phyloP scores from a whole-genome alignment of 2,888 invertebrate species.

The Limenitis camilla region DNA sequence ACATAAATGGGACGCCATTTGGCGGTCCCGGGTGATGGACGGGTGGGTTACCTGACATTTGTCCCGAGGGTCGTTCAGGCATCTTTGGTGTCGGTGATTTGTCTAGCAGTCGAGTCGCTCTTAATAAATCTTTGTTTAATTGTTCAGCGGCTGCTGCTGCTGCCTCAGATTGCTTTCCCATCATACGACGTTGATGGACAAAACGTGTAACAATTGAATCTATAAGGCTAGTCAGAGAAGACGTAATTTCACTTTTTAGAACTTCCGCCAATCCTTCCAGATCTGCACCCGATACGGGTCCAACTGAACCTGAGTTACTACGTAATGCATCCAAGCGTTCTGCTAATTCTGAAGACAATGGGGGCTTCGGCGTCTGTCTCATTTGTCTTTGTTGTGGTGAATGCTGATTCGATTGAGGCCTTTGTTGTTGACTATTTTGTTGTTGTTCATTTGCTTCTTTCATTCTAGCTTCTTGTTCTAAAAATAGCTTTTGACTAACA shows the following conservation, averaged over 20 bases:
- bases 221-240: slow-evolving; percentile 87
- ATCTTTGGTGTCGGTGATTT: slow-evolving; percentile 86
- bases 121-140: slow-evolving; percentile 86
- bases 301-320: slow-evolving; percentile 78
- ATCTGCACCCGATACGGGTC: slow-evolving; percentile 83
- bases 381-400: slow-evolving; percentile 71
- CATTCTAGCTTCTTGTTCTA: slow-evolving; percentile 86
- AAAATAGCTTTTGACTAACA: slow-evolving; percentile 83
- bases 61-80: slow-evolving; percentile 75
- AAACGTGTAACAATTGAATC: slow-evolving; percentile 91
- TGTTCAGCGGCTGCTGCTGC: slow-evolving; percentile 88
- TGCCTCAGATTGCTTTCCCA: slow-evolving; percentile 85
- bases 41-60: slow-evolving; percentile 74
- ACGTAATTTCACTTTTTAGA: slow-evolving; percentile 91
- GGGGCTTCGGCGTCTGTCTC: slow-evolving; percentile 62
- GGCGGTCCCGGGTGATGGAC: slow-evolving; percentile 65
- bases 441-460: slow-evolving; percentile 79
- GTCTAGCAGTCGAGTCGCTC: slow-evolving; percentile 87
- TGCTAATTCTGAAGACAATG: slow-evolving; percentile 80
- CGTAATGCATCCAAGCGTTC: slow-evolving; percentile 86
- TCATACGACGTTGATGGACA: slow-evolving; percentile 84
- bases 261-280: slow-evolving; percentile 92
- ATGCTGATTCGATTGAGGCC: slow-evolving; percentile 75
- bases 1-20: slow-evolving; percentile 65
- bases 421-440: slow-evolving; percentile 72